Base-by-base conservation (phyloP, 2,113 vertebrate genomes). In the Catharus bicknelli region DNA sequence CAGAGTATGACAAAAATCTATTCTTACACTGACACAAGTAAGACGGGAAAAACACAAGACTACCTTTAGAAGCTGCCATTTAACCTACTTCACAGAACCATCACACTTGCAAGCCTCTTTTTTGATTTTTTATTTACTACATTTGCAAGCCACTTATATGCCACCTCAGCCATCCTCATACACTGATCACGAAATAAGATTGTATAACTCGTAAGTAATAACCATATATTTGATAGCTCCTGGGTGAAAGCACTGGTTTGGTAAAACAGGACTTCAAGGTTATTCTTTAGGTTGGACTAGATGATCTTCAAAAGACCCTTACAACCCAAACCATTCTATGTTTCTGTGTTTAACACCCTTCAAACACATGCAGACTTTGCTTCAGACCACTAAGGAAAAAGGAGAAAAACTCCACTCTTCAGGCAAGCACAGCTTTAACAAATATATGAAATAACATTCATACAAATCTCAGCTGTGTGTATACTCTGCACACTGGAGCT, bases 151-250 rank as follows among this genome's bases (percentile, higher is more conserved):
- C 21, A 50, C 42, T 74, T 42, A 45, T 18, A 61, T 5, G 17
- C 16, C 61, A 58, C 25, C 26, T 40, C 20, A 72, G 18, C 17
- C 53, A 83, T 23, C 20, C 57, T 25, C 3, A 0, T 55, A 45
- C 16, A 70, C 20, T 21, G 34, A 79, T 10, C 0, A 2, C 29
- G 22, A 68, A 88, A 38, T 27, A 59, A 57, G 11, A 32, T 50
- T 47, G 18, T 2, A 2, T n/a, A 63, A 68, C 8, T 57, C 7
- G 0, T 16, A 61, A 40, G 10, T 22, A 84, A 90, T 70, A 81
- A 7, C 0, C 0, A 0, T 7, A 4, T 11, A 18, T 4, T 59
- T 38, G 58, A 27, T 2, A 64, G 32, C 10, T 64, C 11, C 61
- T 7, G 12, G 9, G 7, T 73, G 47, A 55, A 87, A 92, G 19